These are phyloP conservation scores for Trachelus tabidus DNA, from an alignment of 2,888 invertebrate species.

Conservation along the genomic window DNA sequence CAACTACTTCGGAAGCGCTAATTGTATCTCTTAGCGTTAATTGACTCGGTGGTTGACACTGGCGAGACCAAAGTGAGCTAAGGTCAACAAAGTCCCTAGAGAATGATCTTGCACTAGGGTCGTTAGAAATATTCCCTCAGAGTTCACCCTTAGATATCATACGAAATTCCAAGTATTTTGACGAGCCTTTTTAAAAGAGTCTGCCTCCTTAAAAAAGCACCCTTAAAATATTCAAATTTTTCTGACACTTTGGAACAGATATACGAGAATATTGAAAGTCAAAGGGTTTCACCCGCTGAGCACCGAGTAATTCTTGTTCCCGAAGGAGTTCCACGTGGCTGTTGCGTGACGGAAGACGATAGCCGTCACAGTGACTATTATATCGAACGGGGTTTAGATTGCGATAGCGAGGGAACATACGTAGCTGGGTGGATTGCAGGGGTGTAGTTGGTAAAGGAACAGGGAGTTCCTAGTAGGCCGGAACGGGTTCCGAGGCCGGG, in stretches of 20 bases:
- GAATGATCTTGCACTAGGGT: not conserved
- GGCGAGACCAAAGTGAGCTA: not conserved
- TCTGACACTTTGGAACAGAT: not conserved
- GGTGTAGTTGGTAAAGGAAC: slow-evolving; percentile 31
- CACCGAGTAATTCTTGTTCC: not conserved
- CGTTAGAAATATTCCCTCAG: not conserved
- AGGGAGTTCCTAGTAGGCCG: slow-evolving; percentile 40
- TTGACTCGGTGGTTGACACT: slow-evolving; percentile 43
- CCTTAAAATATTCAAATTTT: not conserved
- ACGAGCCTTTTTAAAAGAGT: not conserved
- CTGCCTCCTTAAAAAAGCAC: not conserved
- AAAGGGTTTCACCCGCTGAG: not conserved
- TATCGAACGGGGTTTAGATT: slow-evolving; percentile 59
- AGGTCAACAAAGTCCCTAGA: not conserved
- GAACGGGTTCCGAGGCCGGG: slow-evolving; percentile 40
- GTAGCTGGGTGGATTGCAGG: not conserved
- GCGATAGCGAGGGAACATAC: slow-evolving; percentile 43
- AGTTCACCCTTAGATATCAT: not conserved
- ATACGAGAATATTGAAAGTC: not conserved
- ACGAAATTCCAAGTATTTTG: not conserved
- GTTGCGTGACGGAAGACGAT: slow-evolving; percentile 59
- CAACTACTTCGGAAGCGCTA: slow-evolving; percentile 15
- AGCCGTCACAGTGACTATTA: slow-evolving; percentile 62
- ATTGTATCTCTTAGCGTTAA: slow-evolving; percentile 47
- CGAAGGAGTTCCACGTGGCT: slow-evolving; percentile 33